Evolutionary conservation across 2,113 vertebrate genomes (phyloP).

Genomic region (Calyptomena viridis): DNA sequence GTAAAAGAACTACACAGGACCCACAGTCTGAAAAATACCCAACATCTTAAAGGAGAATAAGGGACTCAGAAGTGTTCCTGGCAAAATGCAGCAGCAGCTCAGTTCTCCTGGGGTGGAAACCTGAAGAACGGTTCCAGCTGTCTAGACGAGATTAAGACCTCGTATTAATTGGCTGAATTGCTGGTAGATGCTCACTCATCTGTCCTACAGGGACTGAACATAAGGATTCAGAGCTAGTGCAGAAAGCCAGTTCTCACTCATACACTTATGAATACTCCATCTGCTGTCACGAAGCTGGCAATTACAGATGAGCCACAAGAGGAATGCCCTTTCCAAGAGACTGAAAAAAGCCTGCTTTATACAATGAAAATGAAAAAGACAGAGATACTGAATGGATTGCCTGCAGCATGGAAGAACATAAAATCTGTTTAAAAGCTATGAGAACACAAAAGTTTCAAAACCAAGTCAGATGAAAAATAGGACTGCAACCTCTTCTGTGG

Average conservation of each 20-base stretch:
- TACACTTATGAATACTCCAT: not conserved
- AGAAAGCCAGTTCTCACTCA: not conserved
- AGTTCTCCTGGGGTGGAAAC: not conserved
- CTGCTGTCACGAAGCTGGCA: not conserved
- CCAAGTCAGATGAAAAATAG: not conserved
- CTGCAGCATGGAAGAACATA: not conserved
- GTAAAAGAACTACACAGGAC: not conserved
- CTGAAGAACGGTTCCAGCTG: not conserved
- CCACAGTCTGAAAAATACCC: not conserved
- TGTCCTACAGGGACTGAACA: not conserved
- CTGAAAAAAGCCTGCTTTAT: not conserved
- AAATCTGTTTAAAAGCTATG: not conserved
- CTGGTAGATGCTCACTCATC: not conserved
- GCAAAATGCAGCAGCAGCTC: not conserved
- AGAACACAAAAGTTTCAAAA: not conserved
- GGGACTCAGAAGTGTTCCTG: not conserved
- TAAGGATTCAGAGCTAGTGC: not conserved
- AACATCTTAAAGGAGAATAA: not conserved
- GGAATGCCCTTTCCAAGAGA: not conserved
- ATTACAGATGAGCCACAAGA: not conserved
- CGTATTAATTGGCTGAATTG: not conserved
- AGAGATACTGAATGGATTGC: not conserved
- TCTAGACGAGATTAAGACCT: not conserved
- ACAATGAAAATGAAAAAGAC: not conserved
- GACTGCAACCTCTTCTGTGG: not conserved